These are phyloP conservation scores for Bombus pyrosoma DNA, from an alignment of 1,140 invertebrate species.

Conservation along the genomic window DNA sequence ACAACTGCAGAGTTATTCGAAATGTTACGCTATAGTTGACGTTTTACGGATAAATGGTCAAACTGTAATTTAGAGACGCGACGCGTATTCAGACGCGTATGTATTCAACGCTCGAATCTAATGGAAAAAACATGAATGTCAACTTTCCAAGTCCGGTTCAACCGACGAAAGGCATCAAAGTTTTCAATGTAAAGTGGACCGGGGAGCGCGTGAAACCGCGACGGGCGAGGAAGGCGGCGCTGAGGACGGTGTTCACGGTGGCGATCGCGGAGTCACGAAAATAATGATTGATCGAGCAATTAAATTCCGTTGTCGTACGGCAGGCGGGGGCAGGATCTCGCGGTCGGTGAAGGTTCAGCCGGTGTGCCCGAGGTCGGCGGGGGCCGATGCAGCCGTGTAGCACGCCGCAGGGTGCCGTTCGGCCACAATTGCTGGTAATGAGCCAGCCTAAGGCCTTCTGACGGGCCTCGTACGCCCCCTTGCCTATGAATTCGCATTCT, in stretches of 20 bases:
- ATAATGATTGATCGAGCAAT: slow-evolving; percentile 82
- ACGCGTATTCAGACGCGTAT: too few relatives aligned
- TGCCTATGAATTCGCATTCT: slow-evolving; percentile 71
- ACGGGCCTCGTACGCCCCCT: slow-evolving; percentile 67
- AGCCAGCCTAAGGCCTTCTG: slow-evolving; percentile 75
- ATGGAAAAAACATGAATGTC: too few relatives aligned
- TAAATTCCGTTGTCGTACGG: slow-evolving; percentile 80
- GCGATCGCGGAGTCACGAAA: slow-evolving; percentile 64
- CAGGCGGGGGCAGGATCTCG: slow-evolving; percentile 60
- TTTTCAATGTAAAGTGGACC: not conserved
- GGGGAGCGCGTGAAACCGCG: not conserved
- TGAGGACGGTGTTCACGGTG: slow-evolving; percentile 44
- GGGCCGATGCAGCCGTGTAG: slow-evolving; percentile 66
- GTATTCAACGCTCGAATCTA: too few relatives aligned
- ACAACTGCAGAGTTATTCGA: too few relatives aligned
- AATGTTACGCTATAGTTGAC: too few relatives aligned
- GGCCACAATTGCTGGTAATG: slow-evolving; percentile 82
- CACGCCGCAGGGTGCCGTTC: slow-evolving; percentile 74
- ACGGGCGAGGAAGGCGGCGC: not conserved
- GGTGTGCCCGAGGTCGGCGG: slow-evolving; percentile 53
- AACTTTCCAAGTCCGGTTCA: too few relatives aligned
- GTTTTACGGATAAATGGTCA: too few relatives aligned
- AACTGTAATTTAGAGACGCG: too few relatives aligned
- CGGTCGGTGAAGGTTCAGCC: slow-evolving; percentile 47
- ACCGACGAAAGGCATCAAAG: not conserved